Evolutionary conservation across 2,888 invertebrate species (phyloP), one percentile per base, ranked within the genome.

Genomic region (Dexiosoma caninum): DNA sequence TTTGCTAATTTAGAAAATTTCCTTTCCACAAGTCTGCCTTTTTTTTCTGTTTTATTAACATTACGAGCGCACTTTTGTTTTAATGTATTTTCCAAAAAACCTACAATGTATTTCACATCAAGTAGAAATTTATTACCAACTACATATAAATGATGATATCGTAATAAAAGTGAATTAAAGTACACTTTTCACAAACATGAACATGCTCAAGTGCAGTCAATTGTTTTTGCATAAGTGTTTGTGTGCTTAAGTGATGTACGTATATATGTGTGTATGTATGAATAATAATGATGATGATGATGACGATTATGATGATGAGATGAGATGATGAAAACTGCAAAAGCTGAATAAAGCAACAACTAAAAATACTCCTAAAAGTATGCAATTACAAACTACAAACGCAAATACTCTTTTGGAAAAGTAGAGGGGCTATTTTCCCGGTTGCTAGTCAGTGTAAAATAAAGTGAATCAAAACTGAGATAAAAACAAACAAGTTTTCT

Each of bases 301-400:
- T n/a, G n/a, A n/a, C n/a, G n/a, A n/a, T n/a, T n/a, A n/a, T n/a
- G n/a, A n/a, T n/a, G n/a, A n/a, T n/a, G 12, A 14, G 9, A 49
- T 64, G 12, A 27, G n/a, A 53, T 12, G 27, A 42, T 19, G 10
- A 19, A 30, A 71, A 42, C 19, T 62, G 40, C 30, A 71, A 42
- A 35, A 49, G 49, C 27, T 27, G 27, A 46, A 53, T 32, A 55
- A 53, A 70, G 23, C 44, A 57, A 59, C 2, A 69, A 46, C 10
- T 21, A 21, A 12, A 46, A 21, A 21, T 46, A 10, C 46, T 46
- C 21, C 46, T 21, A 46, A 46, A 19, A 8, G 46, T 21, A 46
- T 19, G 21, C 46, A 46, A 46, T 21, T 46, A 46, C 1, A n/a
- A n/a, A n/a, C n/a, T n/a, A 46, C 19, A 21, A 21, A 7, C 21